A percentile compares a stretch with the other conserved stretches of the same genome.
Conservation (phyloP, 2,113 vertebrate genomes). For the Myanophis thanlyinensis region DNA sequence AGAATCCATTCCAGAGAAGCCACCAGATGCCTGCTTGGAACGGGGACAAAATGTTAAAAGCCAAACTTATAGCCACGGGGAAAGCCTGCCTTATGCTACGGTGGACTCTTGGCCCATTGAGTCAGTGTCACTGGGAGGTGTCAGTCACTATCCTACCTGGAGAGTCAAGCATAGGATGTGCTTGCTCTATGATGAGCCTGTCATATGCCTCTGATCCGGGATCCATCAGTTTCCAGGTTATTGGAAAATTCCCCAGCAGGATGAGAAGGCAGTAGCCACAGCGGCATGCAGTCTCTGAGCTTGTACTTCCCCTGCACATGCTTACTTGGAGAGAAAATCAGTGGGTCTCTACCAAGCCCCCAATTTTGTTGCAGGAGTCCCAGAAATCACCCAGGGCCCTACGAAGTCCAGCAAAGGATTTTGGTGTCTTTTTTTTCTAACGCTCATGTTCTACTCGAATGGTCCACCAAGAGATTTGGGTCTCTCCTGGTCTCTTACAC, state of each 20-base stretch:
- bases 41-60: neutral
- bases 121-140: neutral
- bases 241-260: neutral
- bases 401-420: neutral
- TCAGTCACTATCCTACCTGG: neutral
- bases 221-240: neutral
- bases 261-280: neutral
- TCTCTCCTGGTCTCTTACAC: neutral
- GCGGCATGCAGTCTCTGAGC: neutral
- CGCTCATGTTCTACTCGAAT: neutral
- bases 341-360: neutral
- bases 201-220: neutral
- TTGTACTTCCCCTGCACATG: neutral
- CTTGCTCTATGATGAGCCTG: neutral
- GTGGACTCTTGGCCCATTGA: neutral
- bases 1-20: constrained; percentile 49
- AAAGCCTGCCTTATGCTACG: neutral
- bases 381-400: neutral
- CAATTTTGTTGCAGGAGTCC: neutral
- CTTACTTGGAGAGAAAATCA: neutral
- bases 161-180: neutral
- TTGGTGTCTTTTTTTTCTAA: neutral
- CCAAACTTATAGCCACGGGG: neutral
- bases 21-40: constrained; percentile 6
- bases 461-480: neutral